Percentiles rank a stretch among this genome's conserved stretches.
Evolutionary conservation across 2,797 vertebrate genomes (phyloP).

Genomic region (Antennarius maculatus): DNA sequence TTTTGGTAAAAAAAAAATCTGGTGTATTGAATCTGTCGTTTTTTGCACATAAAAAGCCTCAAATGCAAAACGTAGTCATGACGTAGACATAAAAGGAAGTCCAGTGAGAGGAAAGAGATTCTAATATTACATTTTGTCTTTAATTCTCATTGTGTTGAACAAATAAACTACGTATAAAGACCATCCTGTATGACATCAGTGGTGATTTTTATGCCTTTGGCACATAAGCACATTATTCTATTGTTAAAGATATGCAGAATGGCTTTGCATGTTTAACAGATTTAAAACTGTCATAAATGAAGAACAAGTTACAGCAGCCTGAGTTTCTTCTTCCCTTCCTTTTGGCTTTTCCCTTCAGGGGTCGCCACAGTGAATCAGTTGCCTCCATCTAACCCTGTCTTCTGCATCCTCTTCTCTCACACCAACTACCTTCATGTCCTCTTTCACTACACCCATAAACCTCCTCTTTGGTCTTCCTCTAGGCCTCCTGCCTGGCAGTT

Average conservation of each 20-base stretch:
- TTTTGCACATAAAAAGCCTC: not conserved
- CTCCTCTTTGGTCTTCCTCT: too few relatives aligned
- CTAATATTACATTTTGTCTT: not conserved
- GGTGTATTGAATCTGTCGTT: not conserved
- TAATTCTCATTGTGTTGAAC: not conserved
- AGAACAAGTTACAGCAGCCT: slow-evolving; percentile 27
- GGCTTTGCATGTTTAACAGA: slow-evolving; percentile 9
- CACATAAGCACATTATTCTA: slow-evolving; percentile 1
- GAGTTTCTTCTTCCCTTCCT: not conserved
- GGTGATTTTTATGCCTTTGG: slow-evolving; percentile 5
- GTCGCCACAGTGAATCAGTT: too few relatives aligned
- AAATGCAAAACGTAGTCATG: not conserved
- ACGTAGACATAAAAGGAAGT: not conserved
- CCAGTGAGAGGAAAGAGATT: not conserved
- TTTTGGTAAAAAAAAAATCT: not conserved
- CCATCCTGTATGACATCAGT: not conserved
- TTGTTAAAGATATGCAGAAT: not conserved
- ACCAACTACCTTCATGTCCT: too few relatives aligned
- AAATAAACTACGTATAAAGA: not conserved
- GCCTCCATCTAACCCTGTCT: too few relatives aligned
- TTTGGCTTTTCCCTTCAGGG: too few relatives aligned
- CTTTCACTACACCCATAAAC: too few relatives aligned
- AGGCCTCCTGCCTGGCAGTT: too few relatives aligned
- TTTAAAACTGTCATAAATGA: slow-evolving; percentile 5
- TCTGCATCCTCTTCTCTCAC: too few relatives aligned